phyloP scores from a whole-genome alignment of 2,888 invertebrate genomes.

The Machimus rusticus region DNA sequence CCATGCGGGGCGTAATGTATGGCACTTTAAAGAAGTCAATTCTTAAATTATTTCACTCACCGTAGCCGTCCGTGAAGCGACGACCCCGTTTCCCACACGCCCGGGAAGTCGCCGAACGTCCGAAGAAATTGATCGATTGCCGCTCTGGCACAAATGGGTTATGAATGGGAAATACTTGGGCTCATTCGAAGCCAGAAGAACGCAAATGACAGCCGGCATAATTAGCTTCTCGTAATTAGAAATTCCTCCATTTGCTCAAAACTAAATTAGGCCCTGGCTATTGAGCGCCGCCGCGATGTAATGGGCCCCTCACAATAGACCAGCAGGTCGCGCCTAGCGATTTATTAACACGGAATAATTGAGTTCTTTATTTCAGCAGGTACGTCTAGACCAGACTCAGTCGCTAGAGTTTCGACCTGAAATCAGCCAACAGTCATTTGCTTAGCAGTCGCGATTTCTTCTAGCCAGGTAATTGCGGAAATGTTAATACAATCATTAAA shows the following conservation, averaged over 20 bases:
- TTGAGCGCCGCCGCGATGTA: background rate
- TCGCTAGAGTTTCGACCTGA: background rate
- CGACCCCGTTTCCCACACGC: background rate
- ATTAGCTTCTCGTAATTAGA: slow-evolving; percentile 24
- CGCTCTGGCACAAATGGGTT: slow-evolving; percentile 1
- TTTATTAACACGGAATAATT: slow-evolving; percentile 29
- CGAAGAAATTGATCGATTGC: slow-evolving; percentile 21
- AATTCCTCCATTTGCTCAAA: slow-evolving; percentile 26
- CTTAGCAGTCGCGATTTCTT: background rate
- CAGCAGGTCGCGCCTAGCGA: slow-evolving; percentile 18
- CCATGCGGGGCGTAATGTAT: slow-evolving; percentile 28
- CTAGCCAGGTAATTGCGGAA: background rate
- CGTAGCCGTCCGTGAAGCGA: background rate
- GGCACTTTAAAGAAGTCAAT: slow-evolving; percentile 11
- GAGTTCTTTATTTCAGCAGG: slow-evolving; percentile 31
- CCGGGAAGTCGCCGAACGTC: slow-evolving; percentile 6
- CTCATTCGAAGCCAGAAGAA: background rate
- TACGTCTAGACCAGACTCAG: background rate
- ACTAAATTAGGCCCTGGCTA: slow-evolving; percentile 5
- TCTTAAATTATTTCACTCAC: slow-evolving; percentile 8
- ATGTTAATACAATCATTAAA: slow-evolving; percentile 20
- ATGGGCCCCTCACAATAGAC: background rate
- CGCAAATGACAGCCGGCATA: slow-evolving; percentile 28
- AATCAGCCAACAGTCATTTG: background rate
- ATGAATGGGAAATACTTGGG: background rate